Evolutionary conservation across 2,113 vertebrate species (phyloP).

Genomic region (Megatriorchis doriae): DNA sequence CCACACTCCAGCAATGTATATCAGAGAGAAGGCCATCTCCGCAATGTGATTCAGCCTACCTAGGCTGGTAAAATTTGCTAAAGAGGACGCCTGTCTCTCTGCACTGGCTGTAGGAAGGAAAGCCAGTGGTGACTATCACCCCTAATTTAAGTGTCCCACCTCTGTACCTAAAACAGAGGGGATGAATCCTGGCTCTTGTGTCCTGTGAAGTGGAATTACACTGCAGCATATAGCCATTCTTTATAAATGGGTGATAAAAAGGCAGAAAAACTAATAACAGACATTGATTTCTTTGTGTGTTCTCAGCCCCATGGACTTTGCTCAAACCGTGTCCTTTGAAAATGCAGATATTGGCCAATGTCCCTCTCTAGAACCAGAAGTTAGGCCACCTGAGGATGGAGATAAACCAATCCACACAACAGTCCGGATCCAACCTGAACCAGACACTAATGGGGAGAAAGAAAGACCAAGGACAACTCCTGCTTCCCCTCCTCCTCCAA

Average conservation of each 20-base stretch:
- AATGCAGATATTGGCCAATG: conserved; percentile 94
- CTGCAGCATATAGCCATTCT: not conserved
- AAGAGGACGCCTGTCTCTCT: not conserved
- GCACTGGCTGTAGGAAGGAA: not conserved
- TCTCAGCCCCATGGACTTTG: conserved; percentile 90
- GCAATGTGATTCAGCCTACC: not conserved
- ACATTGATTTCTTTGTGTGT: conserved; percentile 5
- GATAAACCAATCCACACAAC: conserved; percentile 31
- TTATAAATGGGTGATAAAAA: not conserved
- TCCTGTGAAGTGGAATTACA: not conserved
- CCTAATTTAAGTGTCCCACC: not conserved
- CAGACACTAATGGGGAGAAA: not conserved
- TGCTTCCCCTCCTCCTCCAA: conserved; percentile 4
- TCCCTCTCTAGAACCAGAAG: conserved; percentile 66
- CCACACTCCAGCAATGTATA: not conserved
- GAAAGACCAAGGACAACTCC: not conserved
- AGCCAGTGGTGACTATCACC: not conserved
- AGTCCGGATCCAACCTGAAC: conserved; percentile 35
- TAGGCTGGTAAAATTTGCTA: not conserved
- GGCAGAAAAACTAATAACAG: not conserved
- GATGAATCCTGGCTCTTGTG: not conserved
- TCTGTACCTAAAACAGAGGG: not conserved
- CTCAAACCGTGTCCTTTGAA: conserved; percentile 86
- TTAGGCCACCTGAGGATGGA: conserved; percentile 47
- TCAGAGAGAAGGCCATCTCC: not conserved